These are phyloP conservation scores for Euplexia lucipara DNA, from an alignment of 2,888 invertebrate species.

Conservation along the genomic window DNA sequence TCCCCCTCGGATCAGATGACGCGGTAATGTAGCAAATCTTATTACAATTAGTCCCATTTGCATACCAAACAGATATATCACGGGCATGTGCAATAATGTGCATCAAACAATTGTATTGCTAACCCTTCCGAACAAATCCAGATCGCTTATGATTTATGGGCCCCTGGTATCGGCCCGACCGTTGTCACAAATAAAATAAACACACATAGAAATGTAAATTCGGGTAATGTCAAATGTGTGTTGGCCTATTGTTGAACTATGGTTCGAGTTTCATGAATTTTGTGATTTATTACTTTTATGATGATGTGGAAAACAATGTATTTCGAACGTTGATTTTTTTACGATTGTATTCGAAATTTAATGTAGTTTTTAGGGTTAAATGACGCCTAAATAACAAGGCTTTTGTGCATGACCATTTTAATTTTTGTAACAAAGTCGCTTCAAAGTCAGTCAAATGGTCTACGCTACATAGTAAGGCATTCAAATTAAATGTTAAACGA, in stretches of 20 bases:
- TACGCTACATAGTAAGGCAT: constrained; percentile 11
- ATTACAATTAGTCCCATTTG: constrained; percentile 88
- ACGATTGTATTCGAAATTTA: constrained; percentile 16
- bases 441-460: constrained; percentile 14
- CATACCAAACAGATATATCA: constrained; percentile 86
- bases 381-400: constrained; percentile 40
- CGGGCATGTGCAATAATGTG: constrained; percentile 78
- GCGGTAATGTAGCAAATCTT: constrained; percentile 78
- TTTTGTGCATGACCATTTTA: constrained; percentile 15
- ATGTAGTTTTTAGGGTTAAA: constrained; percentile 46
- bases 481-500: constrained; percentile 29
- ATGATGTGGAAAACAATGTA: constrained; percentile 57
- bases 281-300: constrained; percentile 61
- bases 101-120: constrained; percentile 67
- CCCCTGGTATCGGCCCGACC: constrained; percentile 76
- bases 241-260: constrained; percentile 64
- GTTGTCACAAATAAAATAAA: constrained; percentile 77
- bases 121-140: constrained; percentile 81
- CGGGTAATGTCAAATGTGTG: constrained; percentile 66
- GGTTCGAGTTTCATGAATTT: constrained; percentile 55
- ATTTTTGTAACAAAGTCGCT: neutral
- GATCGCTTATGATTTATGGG: constrained; percentile 87
- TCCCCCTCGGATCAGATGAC: constrained; percentile 64
- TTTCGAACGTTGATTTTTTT: constrained; percentile 39
- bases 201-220: constrained; percentile 84